Base-by-base conservation (phyloP, 2,113 vertebrate species). In the Aplodontia rufa region DNA sequence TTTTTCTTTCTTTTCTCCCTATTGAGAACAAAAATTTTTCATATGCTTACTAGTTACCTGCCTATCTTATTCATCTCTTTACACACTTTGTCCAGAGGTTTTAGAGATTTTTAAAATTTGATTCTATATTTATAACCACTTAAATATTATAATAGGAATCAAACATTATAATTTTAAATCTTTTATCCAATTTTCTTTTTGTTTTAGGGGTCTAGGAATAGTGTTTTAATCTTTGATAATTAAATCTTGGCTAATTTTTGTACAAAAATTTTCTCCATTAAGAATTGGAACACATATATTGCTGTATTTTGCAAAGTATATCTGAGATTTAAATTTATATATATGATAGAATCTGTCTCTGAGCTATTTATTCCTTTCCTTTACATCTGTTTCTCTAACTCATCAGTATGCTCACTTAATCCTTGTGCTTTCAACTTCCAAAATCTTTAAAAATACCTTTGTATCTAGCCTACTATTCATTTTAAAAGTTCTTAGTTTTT, bases 1-100 rank as follows among this genome's bases (percentile, higher is more conserved):
- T 90, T 80, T 88, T 40, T 35, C 75, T 95, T 88, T 87, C 32
- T 75, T 83, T 84, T 87, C 49, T 85, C 88, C 12, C 53, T 81
- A 0, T 69, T 66, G 37, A 92, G 9, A 24, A 35, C 28, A 86
- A 42, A 47, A 24, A 87, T 72, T 76, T 69, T 60, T 85, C 17
- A 7, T 71, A 42, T 89, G 64, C 12, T 68, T 83, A 22, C 42
- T 64, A 20, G 83, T 84, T 84, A 7, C 71, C 37, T 71, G 6
- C 55, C n/a, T 93, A 83, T 30, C 74, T 49, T 80, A 84, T 84
- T 90, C 49, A 16, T 86, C 32, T 51, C 28, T 40, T 90, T 55
- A 75, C 42, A 69, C 6, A 79, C 11, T 91, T 88, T 84, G 64
- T 49, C 53, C 45, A 84, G 45, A 71, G 17, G 42, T 75, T 84